Base-by-base conservation (phyloP, 1,140 invertebrate species). In the Drosophila busckii region DNA sequence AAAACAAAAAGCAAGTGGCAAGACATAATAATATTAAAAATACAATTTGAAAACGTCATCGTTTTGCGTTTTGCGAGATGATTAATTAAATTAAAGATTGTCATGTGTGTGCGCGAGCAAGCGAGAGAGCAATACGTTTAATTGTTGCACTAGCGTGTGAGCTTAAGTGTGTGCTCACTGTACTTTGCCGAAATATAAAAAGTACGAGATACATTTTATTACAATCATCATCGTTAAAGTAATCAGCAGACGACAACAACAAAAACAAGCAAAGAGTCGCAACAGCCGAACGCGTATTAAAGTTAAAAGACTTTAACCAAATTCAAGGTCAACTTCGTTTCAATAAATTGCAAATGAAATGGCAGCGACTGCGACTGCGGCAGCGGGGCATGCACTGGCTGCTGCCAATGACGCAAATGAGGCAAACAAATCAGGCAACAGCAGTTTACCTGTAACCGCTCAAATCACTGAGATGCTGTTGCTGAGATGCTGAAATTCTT, bases 251-350 rank as follows among this genome's bases (percentile, higher is more conserved):
- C 40, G 28, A 23, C 34, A 41, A 42, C 17, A 58, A 15, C 40
- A 58, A 60, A 60, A 26, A 52, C 37, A 19, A 58, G 26, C 17
- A 25, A 34, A 29, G 38, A 44, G 31, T 41, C 50, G 28, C 52
- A 41, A 31, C 37, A 69, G 69, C 70, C 62, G 71, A 60, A 48
- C 73, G 58, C 49, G 54, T 66, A 69, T 69, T 80, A 80, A 80
- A 80, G 69, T 82, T 82, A 80, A 80, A 65, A 80, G 73, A 80
- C 73, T 80, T 80, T 73, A 82, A 68, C 75, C 69, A 80, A 82
- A 82, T 82, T 82, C 75, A 80, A 80, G 75, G 75, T 82, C 75
- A 80, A 69, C 75, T 75, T 82, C 75, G 75, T 80, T 73, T 69
- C 69, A 82, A 80, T 78, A 78, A 78, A 78, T 73, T 78, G 71